Base-by-base conservation (phyloP, 2,888 invertebrate genomes). In the Epistrophella euchroma region DNA sequence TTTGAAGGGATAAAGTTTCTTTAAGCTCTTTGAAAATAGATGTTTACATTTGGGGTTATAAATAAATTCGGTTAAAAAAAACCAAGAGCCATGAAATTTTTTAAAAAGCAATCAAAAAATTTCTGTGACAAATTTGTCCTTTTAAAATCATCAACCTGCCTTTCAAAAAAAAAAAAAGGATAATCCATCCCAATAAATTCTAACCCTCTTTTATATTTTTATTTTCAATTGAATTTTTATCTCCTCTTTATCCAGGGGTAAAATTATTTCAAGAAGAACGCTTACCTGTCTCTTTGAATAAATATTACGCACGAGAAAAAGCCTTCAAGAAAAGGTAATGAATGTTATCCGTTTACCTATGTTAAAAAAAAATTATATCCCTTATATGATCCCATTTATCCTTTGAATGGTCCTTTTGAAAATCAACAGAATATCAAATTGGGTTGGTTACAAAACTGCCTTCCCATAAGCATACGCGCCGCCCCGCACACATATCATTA, bases 381-480 rank as follows among this genome's bases (percentile, higher is more conserved):
- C 11, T 7, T 28, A 50, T 71, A 75, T 71, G 79, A 79, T 55
- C 71, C 84, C 28, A 79, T 79, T 73, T 84, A 84, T 79, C 79
- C 84, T 55, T 71, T 68, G 58, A 58, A 80, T 80, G 56, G 78
- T 74, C 74, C 70, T 71, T 81, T 74, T 60, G 70, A 56, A 83
- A 74, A 78, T 83, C 78, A 83, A 83, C 83, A 83, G 74, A 74
- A 78, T 47, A 74, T 85, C 80, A 75, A 79, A 84, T 79, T 75
- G 84, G 83, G 74, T 74, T 74, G 55, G 70, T 73, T 60, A 74
- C 55, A 74, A 35, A 52, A 19, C 35, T 13, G 22, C 17, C 47
- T 37, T n/a, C 13, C 35, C 15, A 10, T 17, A 40, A 28, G 22
- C 22, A 40, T 32, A 52, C 72, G 47, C 19, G 22, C 22, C 9